A percentile compares a stretch with the other conserved stretches of the same genome.
These are phyloP conservation scores for Metaphire vulgaris DNA, from an alignment of 1,140 invertebrate genomes.

Conservation along the genomic window DNA sequence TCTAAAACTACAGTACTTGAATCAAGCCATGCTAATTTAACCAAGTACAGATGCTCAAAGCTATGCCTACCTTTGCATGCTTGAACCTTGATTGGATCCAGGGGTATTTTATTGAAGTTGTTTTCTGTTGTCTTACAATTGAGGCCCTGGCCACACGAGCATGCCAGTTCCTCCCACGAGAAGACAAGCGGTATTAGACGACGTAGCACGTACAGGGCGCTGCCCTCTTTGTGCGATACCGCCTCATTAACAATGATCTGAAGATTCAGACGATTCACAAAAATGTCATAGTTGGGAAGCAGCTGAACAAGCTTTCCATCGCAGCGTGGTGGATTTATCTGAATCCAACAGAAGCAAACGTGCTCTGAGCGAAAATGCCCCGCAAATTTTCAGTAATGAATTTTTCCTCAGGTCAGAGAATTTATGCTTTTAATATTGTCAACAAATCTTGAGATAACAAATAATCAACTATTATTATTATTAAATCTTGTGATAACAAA, in stretches of 20 bases:
- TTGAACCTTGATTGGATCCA: conserved; percentile 15
- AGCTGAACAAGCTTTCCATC: conserved; percentile 18
- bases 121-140: conserved; percentile 18
- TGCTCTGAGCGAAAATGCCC: too few relatives aligned
- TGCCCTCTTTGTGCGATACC: conserved; percentile 16
- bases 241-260: conserved; percentile 20
- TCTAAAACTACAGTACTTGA: too few relatives aligned
- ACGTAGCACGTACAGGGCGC: conserved; percentile 13
- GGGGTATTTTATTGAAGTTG: conserved; percentile 19
- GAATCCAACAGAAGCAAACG: neutral
- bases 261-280: conserved; percentile 15
- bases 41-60: too few relatives aligned
- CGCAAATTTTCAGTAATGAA: too few relatives aligned
- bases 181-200: conserved; percentile 18
- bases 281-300: conserved; percentile 21
- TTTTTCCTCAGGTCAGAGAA: too few relatives aligned
- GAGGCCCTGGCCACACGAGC: conserved; percentile 13
- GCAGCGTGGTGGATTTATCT: neutral
- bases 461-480: too few relatives aligned
- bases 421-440: too few relatives aligned
- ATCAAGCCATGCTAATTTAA: too few relatives aligned
- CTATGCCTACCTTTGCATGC: conserved; percentile 18
- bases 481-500: too few relatives aligned
- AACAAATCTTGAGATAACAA: too few relatives aligned
- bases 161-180: conserved; percentile 21